Percentiles rank a stretch among this genome's conserved stretches.
Conservation (phyloP, 2,888 invertebrate species). For the Blomia tropicalis region DNA sequence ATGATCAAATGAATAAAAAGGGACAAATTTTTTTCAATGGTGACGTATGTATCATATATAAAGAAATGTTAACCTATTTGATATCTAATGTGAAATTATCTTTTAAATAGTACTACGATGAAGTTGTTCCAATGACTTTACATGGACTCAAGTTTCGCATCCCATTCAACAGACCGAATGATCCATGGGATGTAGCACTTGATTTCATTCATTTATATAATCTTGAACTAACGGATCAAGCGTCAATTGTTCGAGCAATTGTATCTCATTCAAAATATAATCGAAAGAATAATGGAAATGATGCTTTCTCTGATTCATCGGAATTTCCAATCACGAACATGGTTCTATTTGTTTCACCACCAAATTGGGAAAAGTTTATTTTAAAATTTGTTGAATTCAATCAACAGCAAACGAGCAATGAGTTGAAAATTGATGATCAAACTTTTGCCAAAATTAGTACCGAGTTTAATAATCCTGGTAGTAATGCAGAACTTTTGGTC, state of each 20-base stretch:
- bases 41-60: neutral
- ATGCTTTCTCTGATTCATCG: neutral
- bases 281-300: neutral
- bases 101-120: neutral
- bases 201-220: neutral
- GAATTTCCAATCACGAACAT: neutral
- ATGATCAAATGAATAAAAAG: neutral
- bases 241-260: neutral
- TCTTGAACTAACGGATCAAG: neutral
- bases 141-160: neutral
- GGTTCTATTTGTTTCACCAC: slow-evolving; percentile 3
- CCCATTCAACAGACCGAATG: neutral
- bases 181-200: neutral
- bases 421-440: neutral
- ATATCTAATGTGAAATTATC: too few species aligned
- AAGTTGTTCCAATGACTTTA: neutral
- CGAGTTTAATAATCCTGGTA: neutral
- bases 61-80: too few species aligned
- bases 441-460: neutral
- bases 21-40: neutral
- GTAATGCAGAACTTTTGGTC: neutral
- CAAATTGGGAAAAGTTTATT: slow-evolving; percentile 3
- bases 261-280: neutral
- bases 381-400: neutral
- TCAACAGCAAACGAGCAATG: neutral